These are phyloP conservation scores for Amphiprion clarkii DNA, from an alignment of 2,797 vertebrate species.

Conservation along the genomic window DNA sequence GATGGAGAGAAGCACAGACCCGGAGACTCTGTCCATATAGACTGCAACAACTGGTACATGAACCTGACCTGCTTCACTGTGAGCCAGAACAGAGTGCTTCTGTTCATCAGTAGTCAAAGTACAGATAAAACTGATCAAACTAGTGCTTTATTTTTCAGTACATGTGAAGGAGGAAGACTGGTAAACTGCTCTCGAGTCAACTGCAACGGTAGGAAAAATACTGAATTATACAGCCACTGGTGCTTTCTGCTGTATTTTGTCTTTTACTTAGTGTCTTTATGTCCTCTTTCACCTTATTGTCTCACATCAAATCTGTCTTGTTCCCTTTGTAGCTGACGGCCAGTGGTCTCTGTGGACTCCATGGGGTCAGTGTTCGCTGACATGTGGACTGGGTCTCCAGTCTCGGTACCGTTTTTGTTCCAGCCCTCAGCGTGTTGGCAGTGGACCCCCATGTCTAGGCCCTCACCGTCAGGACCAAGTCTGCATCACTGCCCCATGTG, in stretches of 20 bases:
- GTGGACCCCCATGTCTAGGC: conserved; percentile 84
- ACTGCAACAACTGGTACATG: conserved; percentile 89
- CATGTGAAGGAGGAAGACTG: conserved; percentile 86
- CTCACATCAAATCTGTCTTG: not conserved
- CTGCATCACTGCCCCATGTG: conserved; percentile 79
- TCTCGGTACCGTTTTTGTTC: conserved; percentile 89
- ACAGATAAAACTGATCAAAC: not conserved
- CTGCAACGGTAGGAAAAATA: conserved; percentile 82
- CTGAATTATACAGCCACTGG: too few relatives aligned
- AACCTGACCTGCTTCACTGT: not conserved
- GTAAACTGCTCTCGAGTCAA: conserved; percentile 83
- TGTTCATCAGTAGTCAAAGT: not conserved
- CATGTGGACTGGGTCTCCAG: conserved; percentile 86
- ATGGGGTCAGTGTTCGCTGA: conserved; percentile 89
- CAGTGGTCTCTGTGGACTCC: conserved; percentile 91
- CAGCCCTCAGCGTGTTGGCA: conserved; percentile 71
- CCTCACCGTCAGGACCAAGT: conserved; percentile 86
- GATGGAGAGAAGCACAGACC: conserved; percentile 79
- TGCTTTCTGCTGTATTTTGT: not conserved
- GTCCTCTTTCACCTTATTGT: not conserved
- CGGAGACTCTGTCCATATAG: conserved; percentile 75
- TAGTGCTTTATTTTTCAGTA: conserved; percentile 72
- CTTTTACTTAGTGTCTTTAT: not conserved
- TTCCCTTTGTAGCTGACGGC: conserved; percentile 70
- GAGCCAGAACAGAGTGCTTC: not conserved